Conservation (phyloP, 2,888 invertebrate species). For the Abrostola triplasia region DNA sequence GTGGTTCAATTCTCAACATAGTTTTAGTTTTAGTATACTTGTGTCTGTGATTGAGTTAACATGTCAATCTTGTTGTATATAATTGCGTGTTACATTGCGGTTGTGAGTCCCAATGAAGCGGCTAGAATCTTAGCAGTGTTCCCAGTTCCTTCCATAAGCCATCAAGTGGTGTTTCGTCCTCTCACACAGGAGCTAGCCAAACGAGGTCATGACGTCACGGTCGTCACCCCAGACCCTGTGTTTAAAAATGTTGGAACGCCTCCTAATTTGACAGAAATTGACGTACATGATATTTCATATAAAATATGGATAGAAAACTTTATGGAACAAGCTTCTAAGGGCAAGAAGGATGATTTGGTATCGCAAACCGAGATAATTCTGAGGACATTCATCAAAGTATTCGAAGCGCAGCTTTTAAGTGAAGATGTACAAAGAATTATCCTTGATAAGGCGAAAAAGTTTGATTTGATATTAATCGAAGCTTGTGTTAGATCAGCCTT, state of each 20-base stretch:
- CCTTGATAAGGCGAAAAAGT: slow-evolving; percentile 42
- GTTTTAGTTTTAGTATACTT: neutral
- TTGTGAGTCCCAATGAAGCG: slow-evolving; percentile 12
- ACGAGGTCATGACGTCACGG: slow-evolving; percentile 72
- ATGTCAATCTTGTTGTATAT: neutral
- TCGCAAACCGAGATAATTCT: slow-evolving; percentile 18
- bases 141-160: slow-evolving; percentile 70
- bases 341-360: slow-evolving; percentile 20
- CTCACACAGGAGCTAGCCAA: slow-evolving; percentile 66
- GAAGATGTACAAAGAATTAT: slow-evolving; percentile 55
- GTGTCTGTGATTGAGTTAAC: neutral
- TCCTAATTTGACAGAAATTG: slow-evolving; percentile 77
- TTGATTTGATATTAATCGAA: slow-evolving; percentile 62
- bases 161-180: slow-evolving; percentile 69
- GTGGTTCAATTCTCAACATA: too few relatives aligned
- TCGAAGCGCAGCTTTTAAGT: slow-evolving; percentile 30
- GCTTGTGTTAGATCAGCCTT: slow-evolving; percentile 43
- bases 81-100: neutral
- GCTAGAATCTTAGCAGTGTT: slow-evolving; percentile 70
- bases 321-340: slow-evolving; percentile 24
- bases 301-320: slow-evolving; percentile 45
- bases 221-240: slow-evolving; percentile 69
- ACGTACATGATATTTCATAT: slow-evolving; percentile 68
- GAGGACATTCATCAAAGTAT: slow-evolving; percentile 21
- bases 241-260: slow-evolving; percentile 43